Evolutionary conservation across 2,113 vertebrate species (phyloP).

Genomic region (Epinephelus moara): DNA sequence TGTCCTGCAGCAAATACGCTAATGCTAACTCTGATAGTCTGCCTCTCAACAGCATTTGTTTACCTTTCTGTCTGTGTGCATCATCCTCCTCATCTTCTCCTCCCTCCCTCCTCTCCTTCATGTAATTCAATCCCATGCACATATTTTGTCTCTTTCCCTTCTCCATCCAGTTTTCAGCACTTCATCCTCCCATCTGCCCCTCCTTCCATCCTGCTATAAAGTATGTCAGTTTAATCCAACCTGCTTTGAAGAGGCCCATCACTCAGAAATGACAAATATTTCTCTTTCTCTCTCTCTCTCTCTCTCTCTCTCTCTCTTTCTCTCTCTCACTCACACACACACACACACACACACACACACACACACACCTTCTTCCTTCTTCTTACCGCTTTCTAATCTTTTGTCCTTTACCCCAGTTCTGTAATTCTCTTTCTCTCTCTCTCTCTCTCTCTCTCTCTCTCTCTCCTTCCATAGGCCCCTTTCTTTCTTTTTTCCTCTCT

Average conservation of each 20-base stretch:
- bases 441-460: neutral
- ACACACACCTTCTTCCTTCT: neutral
- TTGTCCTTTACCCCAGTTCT: neutral
- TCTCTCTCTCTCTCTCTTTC: no score
- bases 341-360: neutral
- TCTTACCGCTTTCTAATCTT: neutral
- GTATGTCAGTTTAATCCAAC: neutral
- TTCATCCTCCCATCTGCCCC: slow-evolving; percentile 12
- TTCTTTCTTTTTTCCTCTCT: neutral
- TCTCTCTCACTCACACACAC: neutral
- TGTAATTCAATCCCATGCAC: neutral
- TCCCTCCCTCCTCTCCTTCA: neutral
- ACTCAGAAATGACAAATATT: slow-evolving; percentile 1
- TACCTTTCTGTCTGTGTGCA: neutral
- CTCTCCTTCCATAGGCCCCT: neutral
- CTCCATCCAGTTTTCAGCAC: neutral
- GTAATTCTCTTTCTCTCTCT: neutral
- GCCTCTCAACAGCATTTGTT: neutral
- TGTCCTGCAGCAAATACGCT: neutral
- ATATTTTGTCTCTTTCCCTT: neutral
- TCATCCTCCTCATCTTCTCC: neutral
- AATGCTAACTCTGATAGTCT: neutral
- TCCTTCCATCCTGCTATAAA: neutral
- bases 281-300: no score
- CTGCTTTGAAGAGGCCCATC: neutral